Evolutionary conservation across 2,113 vertebrate species (phyloP).

Genomic region (Bos javanicus): DNA sequence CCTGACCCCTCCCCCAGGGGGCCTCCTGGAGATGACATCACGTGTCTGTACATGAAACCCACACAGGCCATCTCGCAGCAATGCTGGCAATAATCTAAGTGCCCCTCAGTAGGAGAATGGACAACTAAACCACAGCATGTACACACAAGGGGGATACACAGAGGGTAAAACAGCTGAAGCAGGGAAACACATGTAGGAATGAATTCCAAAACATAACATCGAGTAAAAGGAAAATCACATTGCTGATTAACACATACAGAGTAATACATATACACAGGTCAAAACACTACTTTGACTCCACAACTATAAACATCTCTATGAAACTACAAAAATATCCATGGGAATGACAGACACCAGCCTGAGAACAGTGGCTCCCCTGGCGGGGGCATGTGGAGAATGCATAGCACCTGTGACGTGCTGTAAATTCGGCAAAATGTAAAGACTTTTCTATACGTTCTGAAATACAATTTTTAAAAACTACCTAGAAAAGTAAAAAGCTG

Average conservation of each 20-base stretch:
- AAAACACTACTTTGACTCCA: background rate
- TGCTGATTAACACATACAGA: background rate
- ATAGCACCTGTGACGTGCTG: fast-evolving
- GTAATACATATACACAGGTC: background rate
- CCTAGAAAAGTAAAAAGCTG: background rate
- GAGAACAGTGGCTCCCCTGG: background rate
- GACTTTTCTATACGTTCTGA: background rate
- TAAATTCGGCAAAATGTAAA: background rate
- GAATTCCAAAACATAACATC: background rate
- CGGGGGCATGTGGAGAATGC: too few relatives aligned
- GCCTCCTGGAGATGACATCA: background rate
- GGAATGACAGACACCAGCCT: background rate
- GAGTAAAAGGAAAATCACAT: background rate
- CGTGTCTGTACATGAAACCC: background rate
- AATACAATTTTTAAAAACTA: background rate
- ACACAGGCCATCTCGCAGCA: too few relatives aligned
- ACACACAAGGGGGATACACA: too few relatives aligned
- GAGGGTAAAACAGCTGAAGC: background rate
- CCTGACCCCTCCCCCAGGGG: background rate
- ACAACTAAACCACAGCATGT: background rate
- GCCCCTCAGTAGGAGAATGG: background rate
- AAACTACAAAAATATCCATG: background rate
- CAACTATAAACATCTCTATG: background rate
- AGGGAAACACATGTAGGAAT: background rate
- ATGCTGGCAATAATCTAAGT: too few relatives aligned